Conservation (phyloP, 2,888 invertebrate genomes). For the Cataglyphis cursor region DNA sequence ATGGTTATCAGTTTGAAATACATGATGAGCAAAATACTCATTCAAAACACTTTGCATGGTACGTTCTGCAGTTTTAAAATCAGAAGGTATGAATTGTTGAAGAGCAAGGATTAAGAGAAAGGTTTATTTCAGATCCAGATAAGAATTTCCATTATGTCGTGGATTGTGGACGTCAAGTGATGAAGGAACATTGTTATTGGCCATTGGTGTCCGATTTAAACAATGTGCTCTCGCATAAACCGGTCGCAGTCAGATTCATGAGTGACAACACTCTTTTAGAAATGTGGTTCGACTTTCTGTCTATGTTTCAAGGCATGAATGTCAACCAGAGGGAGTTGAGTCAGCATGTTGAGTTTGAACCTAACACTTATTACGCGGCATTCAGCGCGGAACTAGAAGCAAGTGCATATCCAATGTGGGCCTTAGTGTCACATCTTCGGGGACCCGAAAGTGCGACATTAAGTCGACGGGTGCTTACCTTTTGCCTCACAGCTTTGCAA, state of each 20-base stretch:
- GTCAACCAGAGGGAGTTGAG: slow-evolving; percentile 96
- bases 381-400: slow-evolving; percentile 99
- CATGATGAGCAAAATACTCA: slow-evolving; percentile 97
- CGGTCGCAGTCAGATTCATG: slow-evolving; percentile 96
- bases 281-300: slow-evolving; percentile 98
- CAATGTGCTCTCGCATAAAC: slow-evolving; percentile 97
- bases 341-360: slow-evolving; percentile 98
- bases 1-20: slow-evolving; percentile 96
- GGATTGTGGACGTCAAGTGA: slow-evolving; percentile 95
- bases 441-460: slow-evolving; percentile 91
- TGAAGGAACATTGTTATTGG: slow-evolving; percentile 99
- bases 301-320: slow-evolving; percentile 99
- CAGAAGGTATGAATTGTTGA: not conserved
- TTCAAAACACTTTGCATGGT: slow-evolving; percentile 93
- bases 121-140: slow-evolving; percentile 88
- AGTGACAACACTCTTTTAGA: slow-evolving; percentile 95
- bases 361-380: slow-evolving; percentile 98
- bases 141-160: slow-evolving; percentile 96
- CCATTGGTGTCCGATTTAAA: slow-evolving; percentile 98
- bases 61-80: slow-evolving; percentile 3
- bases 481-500: slow-evolving; percentile 93
- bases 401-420: slow-evolving; percentile 99
- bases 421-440: slow-evolving; percentile 95
- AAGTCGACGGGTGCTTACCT: slow-evolving; percentile 92
- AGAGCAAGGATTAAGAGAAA: not conserved